A percentile compares a stretch with the other conserved stretches of the same genome.
Conservation (phyloP, 2,797 vertebrate genomes). For the Ceryle rudis region DNA sequence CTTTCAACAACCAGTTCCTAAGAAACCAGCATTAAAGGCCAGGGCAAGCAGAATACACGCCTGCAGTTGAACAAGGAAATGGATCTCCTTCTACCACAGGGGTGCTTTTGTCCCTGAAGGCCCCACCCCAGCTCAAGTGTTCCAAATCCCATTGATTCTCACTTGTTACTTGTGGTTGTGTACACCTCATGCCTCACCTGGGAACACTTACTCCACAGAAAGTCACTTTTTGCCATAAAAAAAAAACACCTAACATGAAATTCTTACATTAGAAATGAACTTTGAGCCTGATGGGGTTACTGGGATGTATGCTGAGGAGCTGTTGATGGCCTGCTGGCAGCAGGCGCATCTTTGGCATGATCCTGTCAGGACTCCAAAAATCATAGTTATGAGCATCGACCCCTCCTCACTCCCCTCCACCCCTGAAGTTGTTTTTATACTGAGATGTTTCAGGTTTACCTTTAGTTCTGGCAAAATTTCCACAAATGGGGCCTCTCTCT, state of each 20-base stretch:
- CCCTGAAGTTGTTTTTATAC: neutral
- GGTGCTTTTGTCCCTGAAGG: neutral
- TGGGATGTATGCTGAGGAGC: rapidly evolving
- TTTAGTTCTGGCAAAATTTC: neutral
- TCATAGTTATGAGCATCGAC: neutral
- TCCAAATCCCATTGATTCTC: neutral
- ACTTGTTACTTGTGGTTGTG: neutral
- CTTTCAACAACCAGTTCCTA: neutral
- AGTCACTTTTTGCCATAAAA: neutral
- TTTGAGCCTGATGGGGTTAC: neutral
- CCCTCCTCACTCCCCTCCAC: no score
- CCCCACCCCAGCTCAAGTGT: neutral
- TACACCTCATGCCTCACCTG: neutral
- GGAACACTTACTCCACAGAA: neutral
- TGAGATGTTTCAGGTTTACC: neutral
- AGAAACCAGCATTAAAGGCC: rapidly evolving
- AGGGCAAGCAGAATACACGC: neutral
- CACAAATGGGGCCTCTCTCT: neutral
- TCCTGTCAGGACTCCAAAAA: neutral
- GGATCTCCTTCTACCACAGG: rapidly evolving
- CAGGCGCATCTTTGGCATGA: neutral
- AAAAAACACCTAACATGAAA: neutral
- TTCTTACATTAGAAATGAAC: neutral
- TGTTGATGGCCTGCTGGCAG: neutral
- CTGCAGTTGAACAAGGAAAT: rapidly evolving